Percentiles rank a stretch among this genome's conserved stretches.
Evolutionary conservation across 2,888 invertebrate genomes (phyloP).

Genomic region (Onchidella celtica): DNA sequence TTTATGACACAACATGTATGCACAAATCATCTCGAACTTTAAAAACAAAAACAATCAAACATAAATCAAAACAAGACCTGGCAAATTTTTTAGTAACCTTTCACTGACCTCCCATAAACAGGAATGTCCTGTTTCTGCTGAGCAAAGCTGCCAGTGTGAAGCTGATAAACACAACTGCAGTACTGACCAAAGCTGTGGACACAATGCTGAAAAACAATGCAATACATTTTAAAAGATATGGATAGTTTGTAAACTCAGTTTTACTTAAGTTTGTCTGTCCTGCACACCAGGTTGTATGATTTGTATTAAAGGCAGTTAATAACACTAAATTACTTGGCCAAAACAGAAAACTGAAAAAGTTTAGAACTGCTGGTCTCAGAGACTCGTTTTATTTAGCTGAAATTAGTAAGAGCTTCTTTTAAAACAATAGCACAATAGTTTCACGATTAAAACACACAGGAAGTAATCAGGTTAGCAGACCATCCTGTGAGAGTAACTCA

Average conservation of each 20-base stretch:
- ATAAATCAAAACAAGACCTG: no score
- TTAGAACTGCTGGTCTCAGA: no score
- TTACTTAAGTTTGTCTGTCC: background rate
- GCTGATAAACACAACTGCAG: constrained; percentile 93
- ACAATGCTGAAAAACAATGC: constrained; percentile 85
- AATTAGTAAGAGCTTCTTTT: no score
- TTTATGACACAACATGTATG: background rate
- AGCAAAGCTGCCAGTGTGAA: constrained; percentile 93
- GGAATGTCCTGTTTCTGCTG: constrained; percentile 90
- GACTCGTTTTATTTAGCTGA: no score
- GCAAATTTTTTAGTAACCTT: background rate
- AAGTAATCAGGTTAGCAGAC: no score
- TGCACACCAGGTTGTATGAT: no score
- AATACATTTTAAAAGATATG: background rate
- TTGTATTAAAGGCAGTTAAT: no score
- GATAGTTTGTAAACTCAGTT: background rate
- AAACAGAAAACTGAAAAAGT: no score
- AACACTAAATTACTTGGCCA: no score
- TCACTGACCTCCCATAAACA: constrained; percentile 90
- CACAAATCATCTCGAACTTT: background rate
- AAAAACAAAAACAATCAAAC: background rate
- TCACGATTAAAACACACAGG: no score
- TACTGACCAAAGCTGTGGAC: constrained; percentile 91
- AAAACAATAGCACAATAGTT: no score
- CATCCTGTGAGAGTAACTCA: no score